phyloP scores from a whole-genome alignment of 2,888 invertebrate genomes.

The Calameuta pallipes region DNA sequence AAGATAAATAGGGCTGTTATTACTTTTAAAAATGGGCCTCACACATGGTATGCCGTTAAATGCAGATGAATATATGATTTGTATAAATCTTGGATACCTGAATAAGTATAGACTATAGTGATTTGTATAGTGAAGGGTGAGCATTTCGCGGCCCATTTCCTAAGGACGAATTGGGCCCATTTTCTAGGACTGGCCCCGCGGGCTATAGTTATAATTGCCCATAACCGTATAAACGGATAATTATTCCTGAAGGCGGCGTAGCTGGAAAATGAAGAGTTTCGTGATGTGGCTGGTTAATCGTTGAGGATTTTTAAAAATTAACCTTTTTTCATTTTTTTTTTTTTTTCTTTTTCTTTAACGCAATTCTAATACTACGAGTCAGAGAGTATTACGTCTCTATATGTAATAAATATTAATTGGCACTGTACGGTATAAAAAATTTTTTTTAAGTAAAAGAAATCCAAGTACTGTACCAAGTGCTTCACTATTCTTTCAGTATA shows the following conservation, averaged over 20 bases:
- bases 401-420: neutral
- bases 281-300: neutral
- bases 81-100: conserved; percentile 42
- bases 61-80: conserved; percentile 36
- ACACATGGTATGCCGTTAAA: neutral
- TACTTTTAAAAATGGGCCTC: neutral
- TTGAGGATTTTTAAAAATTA: neutral
- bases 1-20: neutral
- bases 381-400: neutral
- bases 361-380: neutral
- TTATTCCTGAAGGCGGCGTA: conserved; percentile 43
- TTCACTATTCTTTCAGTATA: neutral
- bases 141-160: conserved; percentile 23
- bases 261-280: neutral
- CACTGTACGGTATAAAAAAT: neutral
- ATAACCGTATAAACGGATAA: conserved; percentile 51
- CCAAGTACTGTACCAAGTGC: neutral
- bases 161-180: conserved; percentile 14
- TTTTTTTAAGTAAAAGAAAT: neutral
- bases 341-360: neutral
- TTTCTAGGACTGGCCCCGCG: conserved; percentile 32
- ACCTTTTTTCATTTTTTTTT: neutral
- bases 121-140: conserved; percentile 52
- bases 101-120: conserved; percentile 56
- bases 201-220: conserved; percentile 40